Conservation (phyloP, 2,888 invertebrate genomes). For the Hymenopus coronatus region DNA sequence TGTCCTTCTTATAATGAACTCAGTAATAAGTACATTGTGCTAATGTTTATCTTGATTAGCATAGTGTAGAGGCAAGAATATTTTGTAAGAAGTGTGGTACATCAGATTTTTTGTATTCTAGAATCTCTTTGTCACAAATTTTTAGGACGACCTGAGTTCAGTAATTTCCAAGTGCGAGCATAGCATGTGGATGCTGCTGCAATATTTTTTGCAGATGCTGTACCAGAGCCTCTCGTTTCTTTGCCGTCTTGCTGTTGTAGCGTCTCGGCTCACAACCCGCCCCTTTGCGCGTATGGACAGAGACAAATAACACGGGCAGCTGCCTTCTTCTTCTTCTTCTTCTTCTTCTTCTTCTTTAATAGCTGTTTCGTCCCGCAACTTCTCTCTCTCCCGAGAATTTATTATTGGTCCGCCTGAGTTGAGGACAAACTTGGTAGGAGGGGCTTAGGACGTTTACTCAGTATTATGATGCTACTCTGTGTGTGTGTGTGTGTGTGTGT, state of each 20-base stretch:
- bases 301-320: slow-evolving; percentile 30
- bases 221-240: not conserved
- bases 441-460: slow-evolving; percentile 22
- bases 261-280: not conserved
- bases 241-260: too few species aligned
- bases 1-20: too few species aligned
- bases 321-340: slow-evolving; percentile 18
- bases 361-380: slow-evolving; percentile 14
- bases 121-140: too few species aligned
- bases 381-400: slow-evolving; percentile 11
- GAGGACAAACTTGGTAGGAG: slow-evolving; percentile 28
- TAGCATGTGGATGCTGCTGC: not conserved
- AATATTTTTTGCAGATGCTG: not conserved
- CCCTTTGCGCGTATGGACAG: slow-evolving; percentile 17
- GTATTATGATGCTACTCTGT: not conserved
- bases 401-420: slow-evolving; percentile 28
- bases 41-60: too few species aligned
- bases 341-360: slow-evolving; percentile 20
- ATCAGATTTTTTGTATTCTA: too few species aligned
- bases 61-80: too few species aligned
- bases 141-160: too few species aligned
- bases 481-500: too few species aligned
- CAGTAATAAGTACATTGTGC: too few species aligned
- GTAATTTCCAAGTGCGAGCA: too few species aligned
- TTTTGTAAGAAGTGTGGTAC: too few species aligned